A percentile compares a stretch with the other conserved stretches of the same genome.
Evolutionary conservation across 2,797 vertebrate species (phyloP).

Genomic region (Stomatorhinus walkeri): DNA sequence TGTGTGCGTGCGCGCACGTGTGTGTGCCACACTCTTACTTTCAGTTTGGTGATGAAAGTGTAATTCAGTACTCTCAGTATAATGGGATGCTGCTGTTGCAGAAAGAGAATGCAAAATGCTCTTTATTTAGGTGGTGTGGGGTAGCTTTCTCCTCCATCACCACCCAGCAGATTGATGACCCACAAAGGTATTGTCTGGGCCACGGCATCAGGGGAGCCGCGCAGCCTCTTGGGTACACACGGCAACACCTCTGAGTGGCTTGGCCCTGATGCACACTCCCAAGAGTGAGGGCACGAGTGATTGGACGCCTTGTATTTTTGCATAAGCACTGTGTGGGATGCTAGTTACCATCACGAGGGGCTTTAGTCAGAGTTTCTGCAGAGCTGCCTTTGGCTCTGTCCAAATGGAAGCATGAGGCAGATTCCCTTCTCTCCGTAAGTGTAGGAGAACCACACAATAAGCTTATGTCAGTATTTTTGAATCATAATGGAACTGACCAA

Average conservation of each 20-base stretch:
- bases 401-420: slow-evolving; percentile 40
- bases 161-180: background rate
- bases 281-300: background rate
- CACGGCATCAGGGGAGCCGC: background rate
- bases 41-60: background rate
- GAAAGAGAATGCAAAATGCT: background rate
- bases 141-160: background rate
- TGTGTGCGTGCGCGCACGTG: background rate
- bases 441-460: slow-evolving; percentile 21
- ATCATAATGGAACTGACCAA: slow-evolving; percentile 26
- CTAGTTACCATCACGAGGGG: slow-evolving; percentile 33
- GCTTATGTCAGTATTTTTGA: slow-evolving; percentile 25
- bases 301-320: slow-evolving; percentile 44
- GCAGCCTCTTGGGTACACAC: background rate
- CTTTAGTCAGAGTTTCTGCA: slow-evolving; percentile 29
- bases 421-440: slow-evolving; percentile 29
- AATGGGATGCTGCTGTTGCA: background rate
- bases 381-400: slow-evolving; percentile 36
- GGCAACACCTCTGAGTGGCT: slow-evolving; percentile 1
- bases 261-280: background rate
- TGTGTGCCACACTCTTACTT: background rate
- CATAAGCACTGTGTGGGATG: slow-evolving; percentile 49
- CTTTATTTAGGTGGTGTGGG: background rate
- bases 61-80: background rate
- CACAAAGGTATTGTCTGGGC: background rate